These are phyloP conservation scores for Steromphala cineraria DNA, from an alignment of 2,888 invertebrate genomes.

Conservation along the genomic window DNA sequence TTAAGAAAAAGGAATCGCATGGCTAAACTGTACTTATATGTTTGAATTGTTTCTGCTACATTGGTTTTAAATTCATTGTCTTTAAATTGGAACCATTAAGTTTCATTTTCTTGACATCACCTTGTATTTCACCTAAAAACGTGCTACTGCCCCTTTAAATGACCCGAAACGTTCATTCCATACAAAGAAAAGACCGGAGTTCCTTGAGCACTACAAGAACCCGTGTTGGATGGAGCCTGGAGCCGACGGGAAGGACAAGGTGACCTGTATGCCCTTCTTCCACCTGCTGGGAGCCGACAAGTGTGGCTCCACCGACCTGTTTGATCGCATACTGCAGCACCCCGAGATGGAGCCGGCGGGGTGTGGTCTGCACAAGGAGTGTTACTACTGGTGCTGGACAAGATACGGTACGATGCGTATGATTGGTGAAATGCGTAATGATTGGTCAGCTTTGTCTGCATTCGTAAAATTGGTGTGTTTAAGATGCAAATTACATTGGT, in stretches of 20 bases:
- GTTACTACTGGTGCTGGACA: slow-evolving; percentile 12
- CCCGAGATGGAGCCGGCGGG: background rate
- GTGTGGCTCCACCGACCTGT: slow-evolving; percentile 10
- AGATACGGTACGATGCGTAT: background rate
- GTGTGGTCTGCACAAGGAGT: background rate
- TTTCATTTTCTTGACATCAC: no score
- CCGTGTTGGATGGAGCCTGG: background rate
- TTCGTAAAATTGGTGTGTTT: no score
- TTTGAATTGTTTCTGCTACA: no score
- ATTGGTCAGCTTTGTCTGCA: no score
- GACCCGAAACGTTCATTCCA: background rate
- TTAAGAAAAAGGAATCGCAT: no score
- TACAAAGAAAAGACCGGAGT: background rate
- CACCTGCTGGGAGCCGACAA: slow-evolving; percentile 3
- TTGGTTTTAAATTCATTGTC: no score
- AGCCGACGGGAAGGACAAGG: background rate
- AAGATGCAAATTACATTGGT: no score
- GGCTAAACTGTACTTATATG: no score
- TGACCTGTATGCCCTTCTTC: background rate
- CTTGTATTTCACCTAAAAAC: no score
- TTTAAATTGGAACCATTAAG: no score
- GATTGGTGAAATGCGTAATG: no score
- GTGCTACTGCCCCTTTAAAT: background rate
- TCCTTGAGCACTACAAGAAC: background rate
- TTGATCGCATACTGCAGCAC: slow-evolving; percentile 2